Conservation (phyloP, 2,888 invertebrate species). For the Priapulus caudatus region DNA sequence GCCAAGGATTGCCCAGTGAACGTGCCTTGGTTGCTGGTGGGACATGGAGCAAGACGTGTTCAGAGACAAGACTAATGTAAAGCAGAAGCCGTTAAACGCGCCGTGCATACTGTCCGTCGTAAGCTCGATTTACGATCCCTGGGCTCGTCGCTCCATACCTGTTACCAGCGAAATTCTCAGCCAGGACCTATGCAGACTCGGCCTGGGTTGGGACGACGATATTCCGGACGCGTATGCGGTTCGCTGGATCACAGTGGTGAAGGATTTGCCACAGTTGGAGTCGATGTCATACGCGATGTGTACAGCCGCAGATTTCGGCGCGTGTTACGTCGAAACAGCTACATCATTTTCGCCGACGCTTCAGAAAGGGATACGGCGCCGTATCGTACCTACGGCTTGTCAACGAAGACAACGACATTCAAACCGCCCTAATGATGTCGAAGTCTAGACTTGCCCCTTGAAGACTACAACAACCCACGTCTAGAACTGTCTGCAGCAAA, state of each 20-base stretch:
- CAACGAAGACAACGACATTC: no score
- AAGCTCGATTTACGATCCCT: conserved; percentile 21
- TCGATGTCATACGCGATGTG: conserved; percentile 17
- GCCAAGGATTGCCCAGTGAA: no score
- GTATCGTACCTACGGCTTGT: no score
- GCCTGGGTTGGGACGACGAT: conserved; percentile 19
- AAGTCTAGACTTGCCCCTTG: no score
- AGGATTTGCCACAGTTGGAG: conserved; percentile 13
- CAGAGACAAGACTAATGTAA: no score
- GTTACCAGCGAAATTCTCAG: conserved; percentile 16
- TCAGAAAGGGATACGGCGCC: conserved; percentile 13
- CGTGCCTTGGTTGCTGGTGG: no score
- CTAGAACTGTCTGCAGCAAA: no score
- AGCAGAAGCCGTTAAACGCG: conserved; percentile 15
- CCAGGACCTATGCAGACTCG: conserved; percentile 17
- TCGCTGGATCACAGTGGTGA: conserved; percentile 18
- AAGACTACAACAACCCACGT: no score
- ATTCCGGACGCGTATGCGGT: conserved; percentile 7
- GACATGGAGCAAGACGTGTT: no score
- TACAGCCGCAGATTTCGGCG: conserved; percentile 11
- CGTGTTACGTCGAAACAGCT: conserved; percentile 7
- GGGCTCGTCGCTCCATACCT: conserved; percentile 17
- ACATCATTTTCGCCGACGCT: conserved; percentile 16
- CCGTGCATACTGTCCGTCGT: conserved; percentile 17
- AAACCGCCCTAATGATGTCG: no score